A percentile compares a stretch with the other conserved stretches of the same genome.
Conservation (phyloP, 2,888 invertebrate species). For the Temnothorax unifasciatus region DNA sequence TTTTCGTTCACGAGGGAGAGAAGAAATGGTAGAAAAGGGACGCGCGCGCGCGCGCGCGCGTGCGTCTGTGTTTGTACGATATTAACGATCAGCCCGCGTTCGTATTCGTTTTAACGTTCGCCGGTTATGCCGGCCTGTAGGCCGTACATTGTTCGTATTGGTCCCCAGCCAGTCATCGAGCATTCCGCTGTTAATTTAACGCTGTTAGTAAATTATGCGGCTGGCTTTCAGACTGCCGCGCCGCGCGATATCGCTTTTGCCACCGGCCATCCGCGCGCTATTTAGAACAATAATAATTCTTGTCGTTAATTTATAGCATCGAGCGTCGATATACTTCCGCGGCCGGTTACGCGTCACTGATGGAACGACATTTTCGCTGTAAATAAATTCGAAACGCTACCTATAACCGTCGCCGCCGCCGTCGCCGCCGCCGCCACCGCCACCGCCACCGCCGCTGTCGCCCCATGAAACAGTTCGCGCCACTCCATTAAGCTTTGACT, state of each 20-base stretch:
- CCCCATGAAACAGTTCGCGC: conserved; percentile 33
- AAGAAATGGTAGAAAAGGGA: conserved; percentile 13
- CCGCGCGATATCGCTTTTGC: conserved; percentile 65
- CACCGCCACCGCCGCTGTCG: background rate
- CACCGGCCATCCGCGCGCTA: conserved; percentile 43
- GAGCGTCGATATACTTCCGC: conserved; percentile 46
- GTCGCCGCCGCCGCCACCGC: background rate
- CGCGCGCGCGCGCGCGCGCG: too few relatives aligned
- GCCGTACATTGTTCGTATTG: conserved; percentile 65
- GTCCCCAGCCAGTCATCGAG: conserved; percentile 74
- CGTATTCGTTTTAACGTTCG: conserved; percentile 57
- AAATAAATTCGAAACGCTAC: conserved; percentile 35
- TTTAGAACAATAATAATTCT: conserved; percentile 70
- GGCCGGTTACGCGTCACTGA: conserved; percentile 37
- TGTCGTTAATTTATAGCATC: conserved; percentile 65
- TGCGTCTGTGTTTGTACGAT: background rate
- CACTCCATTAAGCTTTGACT: conserved; percentile 29
- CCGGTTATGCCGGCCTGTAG: conserved; percentile 30
- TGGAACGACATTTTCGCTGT: conserved; percentile 30
- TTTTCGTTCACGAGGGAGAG: conserved; percentile 49
- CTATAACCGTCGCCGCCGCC: too few relatives aligned
- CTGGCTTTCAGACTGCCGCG: conserved; percentile 66
- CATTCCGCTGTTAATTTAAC: conserved; percentile 72
- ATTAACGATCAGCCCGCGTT: conserved; percentile 57
- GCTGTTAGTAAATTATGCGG: conserved; percentile 73